phyloP scores from a whole-genome alignment of 2,113 vertebrate species.

The Irena cyanogastra region DNA sequence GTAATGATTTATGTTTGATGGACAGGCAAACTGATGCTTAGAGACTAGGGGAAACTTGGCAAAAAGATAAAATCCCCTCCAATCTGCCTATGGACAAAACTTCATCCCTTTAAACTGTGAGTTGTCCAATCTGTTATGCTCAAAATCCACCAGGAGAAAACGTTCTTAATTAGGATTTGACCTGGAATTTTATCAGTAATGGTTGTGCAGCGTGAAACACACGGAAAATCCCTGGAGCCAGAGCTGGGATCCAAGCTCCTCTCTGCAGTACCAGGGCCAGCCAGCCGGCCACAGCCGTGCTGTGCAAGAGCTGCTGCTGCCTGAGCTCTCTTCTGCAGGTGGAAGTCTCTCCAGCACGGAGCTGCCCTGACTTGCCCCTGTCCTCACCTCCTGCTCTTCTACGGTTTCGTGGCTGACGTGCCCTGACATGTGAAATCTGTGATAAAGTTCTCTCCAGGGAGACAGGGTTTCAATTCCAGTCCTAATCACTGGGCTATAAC shows the following conservation, averaged over 20 bases:
- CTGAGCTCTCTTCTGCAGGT: neutral
- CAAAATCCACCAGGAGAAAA: neutral
- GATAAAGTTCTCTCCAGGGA: neutral
- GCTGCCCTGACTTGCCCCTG: neutral
- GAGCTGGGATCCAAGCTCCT: neutral
- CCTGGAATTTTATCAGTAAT: neutral
- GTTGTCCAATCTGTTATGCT: neutral
- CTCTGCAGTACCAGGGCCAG: neutral
- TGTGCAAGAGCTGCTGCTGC: neutral
- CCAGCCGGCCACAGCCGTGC: neutral
- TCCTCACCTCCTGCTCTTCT: neutral
- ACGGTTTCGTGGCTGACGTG: neutral
- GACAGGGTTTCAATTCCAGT: neutral
- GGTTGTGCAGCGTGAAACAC: rapidly evolving
- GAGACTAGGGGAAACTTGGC: neutral
- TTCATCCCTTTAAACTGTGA: neutral
- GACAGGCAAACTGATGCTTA: neutral
- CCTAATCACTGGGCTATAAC: neutral
- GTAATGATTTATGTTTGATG: neutral
- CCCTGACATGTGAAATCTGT: neutral
- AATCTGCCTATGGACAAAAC: neutral
- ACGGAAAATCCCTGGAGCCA: neutral
- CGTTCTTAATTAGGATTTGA: neutral
- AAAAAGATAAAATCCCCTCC: neutral
- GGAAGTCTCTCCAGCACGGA: neutral